Conservation (phyloP, 2,113 vertebrate genomes). For the Muntiacus muntjak region DNA sequence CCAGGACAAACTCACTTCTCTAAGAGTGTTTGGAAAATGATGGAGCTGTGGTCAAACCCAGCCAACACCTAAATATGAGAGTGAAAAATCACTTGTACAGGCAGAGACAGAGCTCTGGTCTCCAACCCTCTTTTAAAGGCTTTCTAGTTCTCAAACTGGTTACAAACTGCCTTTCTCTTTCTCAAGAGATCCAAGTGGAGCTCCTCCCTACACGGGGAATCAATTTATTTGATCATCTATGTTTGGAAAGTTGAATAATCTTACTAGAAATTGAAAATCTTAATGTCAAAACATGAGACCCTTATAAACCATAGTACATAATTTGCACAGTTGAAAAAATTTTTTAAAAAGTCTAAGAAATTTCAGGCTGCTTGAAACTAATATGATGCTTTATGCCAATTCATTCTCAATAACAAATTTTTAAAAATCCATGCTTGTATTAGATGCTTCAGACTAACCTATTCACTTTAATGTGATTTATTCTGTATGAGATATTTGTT, state of each 20-base stretch:
- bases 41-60: not conserved
- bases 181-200: not conserved
- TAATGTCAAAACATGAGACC: not conserved
- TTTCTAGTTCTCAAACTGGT: not conserved
- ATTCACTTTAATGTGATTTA: not conserved
- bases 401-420: not conserved
- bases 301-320: not conserved
- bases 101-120: not conserved
- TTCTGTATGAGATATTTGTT: not conserved
- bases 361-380: not conserved
- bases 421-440: not conserved
- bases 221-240: not conserved
- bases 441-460: not conserved
- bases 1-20: not conserved
- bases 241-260: not conserved
- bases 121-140: not conserved
- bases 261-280: not conserved
- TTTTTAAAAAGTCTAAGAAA: not conserved
- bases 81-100: fast-evolving
- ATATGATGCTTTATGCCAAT: not conserved
- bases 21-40: not conserved
- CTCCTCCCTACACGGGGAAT: not conserved
- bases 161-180: not conserved
- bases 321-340: not conserved
- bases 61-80: not conserved